Evolutionary conservation across 2,113 vertebrate species (phyloP).

Genomic region (Psettodes erumei): DNA sequence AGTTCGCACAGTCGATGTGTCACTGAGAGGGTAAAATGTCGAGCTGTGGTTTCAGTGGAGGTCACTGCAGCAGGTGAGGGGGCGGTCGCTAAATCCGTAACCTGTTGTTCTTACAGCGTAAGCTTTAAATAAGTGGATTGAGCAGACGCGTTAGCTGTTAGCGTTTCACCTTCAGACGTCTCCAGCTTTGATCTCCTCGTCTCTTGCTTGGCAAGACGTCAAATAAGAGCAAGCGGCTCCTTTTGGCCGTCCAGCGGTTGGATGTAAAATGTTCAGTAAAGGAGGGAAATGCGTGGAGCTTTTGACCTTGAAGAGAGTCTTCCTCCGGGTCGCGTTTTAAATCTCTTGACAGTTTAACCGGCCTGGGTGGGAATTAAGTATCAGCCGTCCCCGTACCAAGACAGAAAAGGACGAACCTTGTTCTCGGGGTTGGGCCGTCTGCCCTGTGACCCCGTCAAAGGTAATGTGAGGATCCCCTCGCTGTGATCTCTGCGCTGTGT

Average conservation of each 20-base stretch:
- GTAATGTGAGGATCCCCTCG: neutral
- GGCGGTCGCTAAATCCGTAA: too few species aligned
- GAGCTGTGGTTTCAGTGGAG: neutral
- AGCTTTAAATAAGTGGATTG: neutral
- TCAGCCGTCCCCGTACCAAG: too few species aligned
- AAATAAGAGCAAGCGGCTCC: neutral
- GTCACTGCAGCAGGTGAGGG: neutral
- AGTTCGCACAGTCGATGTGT: neutral
- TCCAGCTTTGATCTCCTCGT: neutral
- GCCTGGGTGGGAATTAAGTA: neutral
- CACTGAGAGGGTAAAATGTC: neutral
- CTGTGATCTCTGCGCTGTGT: neutral
- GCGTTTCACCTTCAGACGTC: too few species aligned
- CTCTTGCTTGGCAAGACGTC: neutral
- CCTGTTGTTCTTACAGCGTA: neutral
- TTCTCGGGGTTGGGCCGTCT: too few species aligned
- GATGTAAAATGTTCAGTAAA: neutral
- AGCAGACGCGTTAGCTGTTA: too few species aligned
- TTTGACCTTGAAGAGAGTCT: conserved; percentile 8
- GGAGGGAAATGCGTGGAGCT: neutral
- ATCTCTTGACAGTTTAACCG: neutral
- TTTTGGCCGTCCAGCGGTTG: neutral
- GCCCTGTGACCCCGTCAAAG: neutral
- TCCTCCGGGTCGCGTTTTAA: neutral
- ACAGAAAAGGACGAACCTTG: too few species aligned